These are phyloP conservation scores for Cancer borealis DNA, from an alignment of 2,888 invertebrate genomes.

Conservation along the genomic window DNA sequence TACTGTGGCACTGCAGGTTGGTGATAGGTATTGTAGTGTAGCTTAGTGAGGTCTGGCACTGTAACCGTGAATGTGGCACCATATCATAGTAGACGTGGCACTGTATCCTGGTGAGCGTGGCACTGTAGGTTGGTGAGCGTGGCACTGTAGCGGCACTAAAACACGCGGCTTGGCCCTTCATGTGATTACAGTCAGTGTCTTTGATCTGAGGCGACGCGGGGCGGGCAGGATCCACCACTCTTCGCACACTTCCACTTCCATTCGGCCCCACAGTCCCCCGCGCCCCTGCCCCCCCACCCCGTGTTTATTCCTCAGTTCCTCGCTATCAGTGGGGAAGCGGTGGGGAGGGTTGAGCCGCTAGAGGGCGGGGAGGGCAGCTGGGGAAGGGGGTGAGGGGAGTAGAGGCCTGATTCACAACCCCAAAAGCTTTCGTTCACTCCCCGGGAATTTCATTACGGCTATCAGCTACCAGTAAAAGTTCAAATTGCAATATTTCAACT, in stretches of 20 bases:
- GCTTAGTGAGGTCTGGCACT: conserved; percentile 49
- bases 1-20: conserved; percentile 20
- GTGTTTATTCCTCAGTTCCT: background rate
- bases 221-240: background rate
- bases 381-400: background rate
- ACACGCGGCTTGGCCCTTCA: conserved; percentile 67
- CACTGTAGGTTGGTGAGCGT: conserved; percentile 54
- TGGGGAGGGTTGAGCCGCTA: background rate
- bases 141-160: conserved; percentile 63
- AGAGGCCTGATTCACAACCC: background rate
- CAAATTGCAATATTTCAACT: conserved; percentile 76
- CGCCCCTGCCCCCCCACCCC: background rate
- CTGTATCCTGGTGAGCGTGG: conserved; percentile 50
- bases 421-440: conserved; percentile 57
- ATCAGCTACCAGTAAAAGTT: conserved; percentile 73
- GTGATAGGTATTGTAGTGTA: conserved; percentile 26
- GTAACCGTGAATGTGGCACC: conserved; percentile 28
- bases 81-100: conserved; percentile 36
- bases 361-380: background rate
- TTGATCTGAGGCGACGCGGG: conserved; percentile 56
- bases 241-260: conserved; percentile 44
- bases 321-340: conserved; percentile 13
- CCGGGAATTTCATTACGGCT: conserved; percentile 72
- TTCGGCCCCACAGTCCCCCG: conserved; percentile 36
- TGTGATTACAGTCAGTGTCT: conserved; percentile 65